phyloP scores from a whole-genome alignment of 2,888 invertebrate species.

The Cephus runcator region DNA sequence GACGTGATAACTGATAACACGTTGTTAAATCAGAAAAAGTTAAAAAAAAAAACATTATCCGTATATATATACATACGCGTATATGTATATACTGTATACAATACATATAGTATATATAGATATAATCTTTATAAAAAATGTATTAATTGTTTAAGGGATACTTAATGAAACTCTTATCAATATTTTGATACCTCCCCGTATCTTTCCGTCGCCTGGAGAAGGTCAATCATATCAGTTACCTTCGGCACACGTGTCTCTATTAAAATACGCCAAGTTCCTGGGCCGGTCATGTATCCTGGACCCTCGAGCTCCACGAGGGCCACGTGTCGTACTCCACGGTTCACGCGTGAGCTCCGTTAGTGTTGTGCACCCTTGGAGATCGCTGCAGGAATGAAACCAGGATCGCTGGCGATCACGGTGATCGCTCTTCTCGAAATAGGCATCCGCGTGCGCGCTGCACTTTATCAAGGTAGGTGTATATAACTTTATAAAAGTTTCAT shows the following conservation, averaged over 20 bases:
- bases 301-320: not conserved
- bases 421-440: slow-evolving; percentile 7
- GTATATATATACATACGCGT: not conserved
- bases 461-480: not conserved
- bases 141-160: not conserved
- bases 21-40: not conserved
- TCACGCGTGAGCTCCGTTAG: not conserved
- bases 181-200: not conserved
- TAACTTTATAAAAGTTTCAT: not conserved
- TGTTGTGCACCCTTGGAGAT: not conserved
- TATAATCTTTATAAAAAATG: not conserved
- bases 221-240: not conserved
- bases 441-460: not conserved
- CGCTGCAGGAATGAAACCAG: slow-evolving; percentile 2
- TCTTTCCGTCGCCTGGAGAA: not conserved
- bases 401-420: slow-evolving; percentile 3
- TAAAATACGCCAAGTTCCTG: not conserved
- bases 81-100: not conserved
- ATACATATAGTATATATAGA: not conserved
- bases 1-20: not conserved
- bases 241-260: not conserved
- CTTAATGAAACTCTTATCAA: not conserved
- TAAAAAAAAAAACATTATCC: not conserved
- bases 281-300: not conserved
- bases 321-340: not conserved